phyloP scores from a whole-genome alignment of 2,113 vertebrate genomes.

The Pipra filicauda region DNA sequence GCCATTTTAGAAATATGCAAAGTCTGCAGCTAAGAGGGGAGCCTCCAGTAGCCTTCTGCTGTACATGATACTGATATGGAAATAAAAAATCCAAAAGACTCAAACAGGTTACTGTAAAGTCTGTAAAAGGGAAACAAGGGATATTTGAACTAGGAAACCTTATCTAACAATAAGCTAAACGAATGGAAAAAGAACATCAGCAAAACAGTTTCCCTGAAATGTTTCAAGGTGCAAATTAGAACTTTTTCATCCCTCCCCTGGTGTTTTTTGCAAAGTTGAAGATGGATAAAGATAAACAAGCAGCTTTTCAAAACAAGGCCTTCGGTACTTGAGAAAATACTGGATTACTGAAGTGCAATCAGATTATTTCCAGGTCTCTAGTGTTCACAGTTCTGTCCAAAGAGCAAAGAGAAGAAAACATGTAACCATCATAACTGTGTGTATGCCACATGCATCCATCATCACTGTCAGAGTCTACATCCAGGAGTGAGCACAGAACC shows the following conservation, averaged over 20 bases:
- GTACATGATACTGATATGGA: not conserved
- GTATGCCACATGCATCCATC: not conserved
- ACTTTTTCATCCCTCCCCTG: slow-evolving; percentile 1
- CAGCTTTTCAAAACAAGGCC: slow-evolving; percentile 74
- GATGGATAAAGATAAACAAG: slow-evolving; percentile 55
- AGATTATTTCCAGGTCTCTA: slow-evolving; percentile 55
- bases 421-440: not conserved
- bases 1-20: not conserved
- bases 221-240: slow-evolving; percentile 66
- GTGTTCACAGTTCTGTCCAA: slow-evolving; percentile 81
- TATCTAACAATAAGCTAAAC: not conserved
- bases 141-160: slow-evolving; percentile 15
- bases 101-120: not conserved
- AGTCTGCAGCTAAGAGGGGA: not conserved
- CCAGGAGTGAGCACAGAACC: not conserved
- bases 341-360: slow-evolving; percentile 77
- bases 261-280: slow-evolving; percentile 37
- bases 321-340: slow-evolving; percentile 75
- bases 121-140: not conserved
- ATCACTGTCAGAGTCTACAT: not conserved
- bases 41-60: not conserved
- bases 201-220: slow-evolving; percentile 76
- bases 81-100: not conserved
- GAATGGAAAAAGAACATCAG: slow-evolving; percentile 50
- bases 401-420: slow-evolving; percentile 50